Conservation (phyloP, 2,113 vertebrate genomes). For the Aegypius monachus region DNA sequence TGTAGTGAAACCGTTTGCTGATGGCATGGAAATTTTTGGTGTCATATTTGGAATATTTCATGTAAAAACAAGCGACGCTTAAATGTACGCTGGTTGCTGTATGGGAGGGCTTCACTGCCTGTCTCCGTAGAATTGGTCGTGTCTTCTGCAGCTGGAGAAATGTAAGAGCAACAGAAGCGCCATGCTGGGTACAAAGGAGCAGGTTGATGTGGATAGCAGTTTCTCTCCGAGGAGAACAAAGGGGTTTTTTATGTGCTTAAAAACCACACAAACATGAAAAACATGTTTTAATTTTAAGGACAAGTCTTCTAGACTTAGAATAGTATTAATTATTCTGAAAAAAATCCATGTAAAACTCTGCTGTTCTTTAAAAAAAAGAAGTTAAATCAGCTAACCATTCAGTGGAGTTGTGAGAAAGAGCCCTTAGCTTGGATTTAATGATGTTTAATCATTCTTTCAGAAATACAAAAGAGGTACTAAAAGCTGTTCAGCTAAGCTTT, state of each 20-base stretch:
- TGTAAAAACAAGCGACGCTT: accelerated
- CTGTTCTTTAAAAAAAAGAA: not conserved
- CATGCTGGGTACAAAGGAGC: not conserved
- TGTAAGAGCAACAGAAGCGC: not conserved
- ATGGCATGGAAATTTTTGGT: not conserved
- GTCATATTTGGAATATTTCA: not conserved
- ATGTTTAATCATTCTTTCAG: constrained; percentile 49
- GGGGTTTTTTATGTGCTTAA: not conserved
- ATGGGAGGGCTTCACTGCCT: not conserved
- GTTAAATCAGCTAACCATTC: not conserved
- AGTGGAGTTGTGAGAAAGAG: constrained; percentile 2
- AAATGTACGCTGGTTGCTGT: not conserved
- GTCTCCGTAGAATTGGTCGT: not conserved
- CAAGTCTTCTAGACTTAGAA: not conserved
- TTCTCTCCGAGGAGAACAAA: not conserved
- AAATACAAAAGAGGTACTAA: constrained; percentile 52
- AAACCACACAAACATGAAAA: not conserved
- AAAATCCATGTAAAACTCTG: not conserved
- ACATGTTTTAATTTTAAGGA: not conserved
- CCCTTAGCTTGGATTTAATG: constrained; percentile 31
- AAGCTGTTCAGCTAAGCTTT: constrained; percentile 44
- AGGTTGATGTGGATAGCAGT: not conserved
- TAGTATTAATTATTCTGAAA: not conserved
- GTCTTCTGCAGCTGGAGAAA: not conserved
- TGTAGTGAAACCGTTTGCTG: not conserved